Base-by-base conservation (phyloP, 2,797 vertebrate species). In the Botia kubotai region DNA sequence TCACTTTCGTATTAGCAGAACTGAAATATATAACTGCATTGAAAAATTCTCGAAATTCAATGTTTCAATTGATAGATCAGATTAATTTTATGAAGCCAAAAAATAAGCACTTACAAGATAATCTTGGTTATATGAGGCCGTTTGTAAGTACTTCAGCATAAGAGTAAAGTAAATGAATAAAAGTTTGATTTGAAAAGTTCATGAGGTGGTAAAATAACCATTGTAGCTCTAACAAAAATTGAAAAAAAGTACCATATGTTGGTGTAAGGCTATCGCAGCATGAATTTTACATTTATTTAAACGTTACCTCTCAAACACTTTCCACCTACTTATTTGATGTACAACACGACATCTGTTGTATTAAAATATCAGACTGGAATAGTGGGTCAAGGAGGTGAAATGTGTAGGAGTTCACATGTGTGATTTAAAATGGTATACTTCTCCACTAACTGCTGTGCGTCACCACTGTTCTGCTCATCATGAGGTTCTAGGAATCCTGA, bases 321-420 rank as follows among this genome's bases (percentile, higher is more conserved):
- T 79, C 60, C 69, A 46, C 58, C 77, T 79, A 72, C 69, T 79
- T 63, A 52, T 48, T 29, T 79, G 58, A 53, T 71, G 67, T 63
- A 50, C 23, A n/a, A 53, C 13, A 78, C 33, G 3, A 55, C 69
- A 66, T 55, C 19, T 79, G 77, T 66, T 79, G 58, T 43, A 26
- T 66, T 72, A 36, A 2, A 71, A 71, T 36, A 52, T 58, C 67
- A 62, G 23, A 63, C 77, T 72, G 60, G 43, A 71, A 71, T 72
- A 11, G 12, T 10, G 21, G 48, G 69, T 72, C 58, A 79, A 55
- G 33, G 33, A 70, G 68, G 68, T 79, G 58, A 72, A 65, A 43
- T 72, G 48, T 72, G 77, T 72, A 16, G 77, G 77, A 4, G 16
- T 72, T 55, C 48, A 79, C 19, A 50, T 72, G 77, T 71, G 57